phyloP scores from a whole-genome alignment of 23 tunicate species.

The Ascidia mentula region DNA sequence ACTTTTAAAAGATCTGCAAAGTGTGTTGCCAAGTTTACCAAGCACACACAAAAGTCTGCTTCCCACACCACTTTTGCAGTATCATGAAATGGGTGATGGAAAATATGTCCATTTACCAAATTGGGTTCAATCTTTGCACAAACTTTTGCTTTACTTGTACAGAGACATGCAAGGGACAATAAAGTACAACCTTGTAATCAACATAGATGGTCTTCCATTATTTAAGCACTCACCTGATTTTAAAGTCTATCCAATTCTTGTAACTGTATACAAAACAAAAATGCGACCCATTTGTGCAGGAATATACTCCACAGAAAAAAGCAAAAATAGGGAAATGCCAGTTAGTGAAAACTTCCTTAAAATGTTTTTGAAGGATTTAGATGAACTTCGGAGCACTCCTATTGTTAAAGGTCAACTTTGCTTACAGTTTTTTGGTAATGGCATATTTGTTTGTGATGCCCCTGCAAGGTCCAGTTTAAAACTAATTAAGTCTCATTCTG shows the following conservation, averaged over 20 bases:
- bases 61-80: not conserved
- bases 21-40: not conserved
- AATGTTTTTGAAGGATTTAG: not conserved
- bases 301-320: constrained; percentile 5
- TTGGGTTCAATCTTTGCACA: not conserved
- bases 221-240: not conserved
- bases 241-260: constrained; percentile 12
- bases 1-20: not conserved
- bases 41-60: not conserved
- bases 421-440: not conserved
- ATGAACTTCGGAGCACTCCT: not conserved
- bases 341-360: not conserved
- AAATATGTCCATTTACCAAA: not conserved
- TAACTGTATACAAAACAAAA: not conserved
- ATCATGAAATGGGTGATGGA: not conserved
- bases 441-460: constrained; percentile 55
- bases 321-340: constrained; percentile 18
- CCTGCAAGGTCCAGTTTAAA: constrained; percentile 49
- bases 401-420: not conserved
- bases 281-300: constrained; percentile 28
- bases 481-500: constrained; percentile 38
- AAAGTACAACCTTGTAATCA: not conserved
- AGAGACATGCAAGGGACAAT: not conserved
- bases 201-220: not conserved
- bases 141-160: not conserved